Percentiles rank a stretch among this genome's conserved stretches.
Conservation (phyloP, 2,113 vertebrate species). For the Aplodontia rufa region DNA sequence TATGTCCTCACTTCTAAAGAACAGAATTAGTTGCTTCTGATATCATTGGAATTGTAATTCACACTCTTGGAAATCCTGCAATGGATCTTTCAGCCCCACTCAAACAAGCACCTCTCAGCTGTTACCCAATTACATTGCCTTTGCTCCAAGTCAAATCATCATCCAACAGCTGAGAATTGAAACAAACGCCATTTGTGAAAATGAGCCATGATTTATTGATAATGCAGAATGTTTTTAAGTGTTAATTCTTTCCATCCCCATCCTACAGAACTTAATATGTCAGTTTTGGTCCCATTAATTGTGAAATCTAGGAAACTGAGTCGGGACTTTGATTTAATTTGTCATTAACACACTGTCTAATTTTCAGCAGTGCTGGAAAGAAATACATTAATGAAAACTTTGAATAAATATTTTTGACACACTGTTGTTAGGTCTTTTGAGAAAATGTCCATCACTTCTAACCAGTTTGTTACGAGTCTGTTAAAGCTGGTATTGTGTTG, state of each 20-base stretch:
- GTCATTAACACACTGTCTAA: not conserved
- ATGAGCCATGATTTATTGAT: slow-evolving; percentile 83
- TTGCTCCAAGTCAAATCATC: slow-evolving; percentile 90
- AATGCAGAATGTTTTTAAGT: slow-evolving; percentile 84
- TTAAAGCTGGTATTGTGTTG: slow-evolving; percentile 31
- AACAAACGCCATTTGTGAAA: slow-evolving; percentile 90
- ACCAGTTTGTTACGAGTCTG: slow-evolving; percentile 31
- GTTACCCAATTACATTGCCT: slow-evolving; percentile 90
- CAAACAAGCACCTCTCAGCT: slow-evolving; percentile 86
- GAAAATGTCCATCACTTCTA: slow-evolving; percentile 54
- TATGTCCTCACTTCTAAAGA: slow-evolving; percentile 89
- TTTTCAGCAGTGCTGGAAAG: slow-evolving; percentile 50
- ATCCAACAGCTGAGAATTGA: slow-evolving; percentile 88
- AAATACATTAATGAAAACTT: slow-evolving; percentile 57
- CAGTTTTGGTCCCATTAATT: slow-evolving; percentile 81
- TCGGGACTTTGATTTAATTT: slow-evolving; percentile 74
- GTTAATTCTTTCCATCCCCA: slow-evolving; percentile 80
- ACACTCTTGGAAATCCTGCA: slow-evolving; percentile 88
- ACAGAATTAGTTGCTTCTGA: slow-evolving; percentile 92
- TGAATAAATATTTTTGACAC: slow-evolving; percentile 54
- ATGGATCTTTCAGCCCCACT: slow-evolving; percentile 88
- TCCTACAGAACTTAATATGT: slow-evolving; percentile 79
- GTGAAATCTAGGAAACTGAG: slow-evolving; percentile 75
- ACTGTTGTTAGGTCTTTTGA: slow-evolving; percentile 50
- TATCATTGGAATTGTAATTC: slow-evolving; percentile 94